phyloP scores from a whole-genome alignment of 2,888 invertebrate genomes.

The Nephrotoma appendiculata region DNA sequence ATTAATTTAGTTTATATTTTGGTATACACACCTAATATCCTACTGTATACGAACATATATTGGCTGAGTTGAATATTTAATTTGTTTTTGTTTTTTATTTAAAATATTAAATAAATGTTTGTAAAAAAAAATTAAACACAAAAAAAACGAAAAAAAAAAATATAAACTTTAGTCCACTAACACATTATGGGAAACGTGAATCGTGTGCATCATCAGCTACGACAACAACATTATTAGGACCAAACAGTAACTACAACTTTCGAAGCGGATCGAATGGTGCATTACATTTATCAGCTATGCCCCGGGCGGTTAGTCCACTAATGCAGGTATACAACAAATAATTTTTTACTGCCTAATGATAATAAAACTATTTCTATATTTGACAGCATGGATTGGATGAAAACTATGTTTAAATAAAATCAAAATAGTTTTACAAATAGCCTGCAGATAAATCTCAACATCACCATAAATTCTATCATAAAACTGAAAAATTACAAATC shows the following conservation, averaged over 20 bases:
- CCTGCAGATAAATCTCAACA: neutral
- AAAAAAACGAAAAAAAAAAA: neutral
- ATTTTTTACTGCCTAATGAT: neutral
- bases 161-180: conserved; percentile 51
- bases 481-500: neutral
- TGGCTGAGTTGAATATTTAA: neutral
- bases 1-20: neutral
- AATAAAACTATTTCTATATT: neutral
- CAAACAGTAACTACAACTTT: conserved; percentile 22
- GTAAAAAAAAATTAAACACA: neutral
- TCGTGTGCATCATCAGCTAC: conserved; percentile 67
- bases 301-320: conserved; percentile 29
- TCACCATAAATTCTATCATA: neutral
- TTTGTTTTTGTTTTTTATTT: neutral
- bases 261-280: conserved; percentile 30
- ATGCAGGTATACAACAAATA: conserved; percentile 24
- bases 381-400: conserved; percentile 28
- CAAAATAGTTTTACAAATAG: neutral
- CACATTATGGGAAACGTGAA: conserved; percentile 54
- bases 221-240: conserved; percentile 55
- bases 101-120: neutral
- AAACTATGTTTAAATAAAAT: conserved; percentile 25
- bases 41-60: neutral
- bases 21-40: neutral
- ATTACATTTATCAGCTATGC: conserved; percentile 26